Percentiles rank a stretch among this genome's conserved stretches.
Conservation (phyloP, 2,797 vertebrate species). For the Pteronotus mesoamericanus region DNA sequence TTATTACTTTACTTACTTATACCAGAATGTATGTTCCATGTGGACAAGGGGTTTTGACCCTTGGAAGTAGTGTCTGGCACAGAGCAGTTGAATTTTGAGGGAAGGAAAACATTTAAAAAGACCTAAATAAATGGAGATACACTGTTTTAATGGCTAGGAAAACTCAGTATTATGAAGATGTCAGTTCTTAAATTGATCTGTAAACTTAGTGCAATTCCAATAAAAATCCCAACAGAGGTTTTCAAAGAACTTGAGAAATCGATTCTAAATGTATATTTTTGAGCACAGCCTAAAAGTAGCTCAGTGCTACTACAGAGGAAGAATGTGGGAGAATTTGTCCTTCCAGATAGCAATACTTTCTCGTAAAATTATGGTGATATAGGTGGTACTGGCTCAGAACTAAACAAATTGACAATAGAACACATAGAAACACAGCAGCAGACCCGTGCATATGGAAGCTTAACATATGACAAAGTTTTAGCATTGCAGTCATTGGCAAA, state of each 20-base stretch:
- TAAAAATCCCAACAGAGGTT: constrained; percentile 11
- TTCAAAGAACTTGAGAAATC: constrained; percentile 9
- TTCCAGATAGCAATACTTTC: neutral
- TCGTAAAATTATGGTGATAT: neutral
- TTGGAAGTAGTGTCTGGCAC: neutral
- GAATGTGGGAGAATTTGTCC: neutral
- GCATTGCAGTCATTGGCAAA: neutral
- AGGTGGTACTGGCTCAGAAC: neutral
- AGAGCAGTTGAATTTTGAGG: neutral
- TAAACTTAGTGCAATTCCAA: constrained; percentile 14
- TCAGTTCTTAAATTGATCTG: neutral
- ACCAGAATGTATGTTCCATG: neutral
- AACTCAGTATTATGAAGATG: neutral
- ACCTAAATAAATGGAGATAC: neutral
- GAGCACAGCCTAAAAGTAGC: neutral
- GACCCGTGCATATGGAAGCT: neutral
- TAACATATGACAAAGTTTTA: neutral
- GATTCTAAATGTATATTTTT: neutral
- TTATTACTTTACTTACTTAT: neutral
- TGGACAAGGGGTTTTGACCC: neutral
- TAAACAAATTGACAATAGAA: neutral
- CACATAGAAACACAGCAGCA: constrained; percentile 19
- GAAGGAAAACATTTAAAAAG: constrained; percentile 21
- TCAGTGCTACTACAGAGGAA: neutral
- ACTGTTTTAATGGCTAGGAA: neutral